These are phyloP conservation scores for Hipparchia sbordonii DNA, from an alignment of 2,888 invertebrate species.

Conservation along the genomic window DNA sequence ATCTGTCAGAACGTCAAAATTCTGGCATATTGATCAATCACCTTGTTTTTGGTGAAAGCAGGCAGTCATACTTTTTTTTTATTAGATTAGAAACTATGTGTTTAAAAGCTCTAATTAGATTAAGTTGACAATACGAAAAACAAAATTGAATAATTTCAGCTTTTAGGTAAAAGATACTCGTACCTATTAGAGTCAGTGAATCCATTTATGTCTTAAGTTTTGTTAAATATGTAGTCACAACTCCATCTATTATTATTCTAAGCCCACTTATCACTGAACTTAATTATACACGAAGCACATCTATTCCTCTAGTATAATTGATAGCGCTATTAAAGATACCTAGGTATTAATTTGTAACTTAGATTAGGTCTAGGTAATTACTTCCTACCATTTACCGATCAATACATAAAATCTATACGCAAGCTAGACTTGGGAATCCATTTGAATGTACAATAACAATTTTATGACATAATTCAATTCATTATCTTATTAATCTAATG, in stretches of 20 bases:
- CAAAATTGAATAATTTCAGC: too few relatives aligned
- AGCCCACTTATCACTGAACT: slow-evolving; percentile 18
- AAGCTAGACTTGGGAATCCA: neutral
- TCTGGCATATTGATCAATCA: too few relatives aligned
- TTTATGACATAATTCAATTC: neutral
- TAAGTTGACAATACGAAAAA: too few relatives aligned
- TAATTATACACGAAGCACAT: slow-evolving; percentile 25
- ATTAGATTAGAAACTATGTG: too few relatives aligned
- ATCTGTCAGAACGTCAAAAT: too few relatives aligned
- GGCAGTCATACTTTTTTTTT: too few relatives aligned
- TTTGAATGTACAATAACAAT: slow-evolving; percentile 8
- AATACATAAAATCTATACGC: slow-evolving; percentile 11
- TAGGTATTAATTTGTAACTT: slow-evolving; percentile 30
- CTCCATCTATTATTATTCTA: neutral
- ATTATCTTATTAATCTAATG: slow-evolving; percentile 6
- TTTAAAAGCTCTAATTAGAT: too few relatives aligned
- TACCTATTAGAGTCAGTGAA: neutral
- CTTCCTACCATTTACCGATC: slow-evolving; percentile 1
- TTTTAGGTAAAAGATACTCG: too few relatives aligned
- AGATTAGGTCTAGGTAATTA: slow-evolving; percentile 26
- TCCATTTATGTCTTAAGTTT: neutral
- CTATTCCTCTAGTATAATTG: slow-evolving; percentile 21
- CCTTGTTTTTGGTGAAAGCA: too few relatives aligned
- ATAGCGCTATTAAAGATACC: slow-evolving; percentile 31
- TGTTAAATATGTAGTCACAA: neutral